A percentile compares a stretch with the other conserved stretches of the same genome.
Conservation (phyloP, 2,113 vertebrate species). For the Tympanuchus pallidicinctus region DNA sequence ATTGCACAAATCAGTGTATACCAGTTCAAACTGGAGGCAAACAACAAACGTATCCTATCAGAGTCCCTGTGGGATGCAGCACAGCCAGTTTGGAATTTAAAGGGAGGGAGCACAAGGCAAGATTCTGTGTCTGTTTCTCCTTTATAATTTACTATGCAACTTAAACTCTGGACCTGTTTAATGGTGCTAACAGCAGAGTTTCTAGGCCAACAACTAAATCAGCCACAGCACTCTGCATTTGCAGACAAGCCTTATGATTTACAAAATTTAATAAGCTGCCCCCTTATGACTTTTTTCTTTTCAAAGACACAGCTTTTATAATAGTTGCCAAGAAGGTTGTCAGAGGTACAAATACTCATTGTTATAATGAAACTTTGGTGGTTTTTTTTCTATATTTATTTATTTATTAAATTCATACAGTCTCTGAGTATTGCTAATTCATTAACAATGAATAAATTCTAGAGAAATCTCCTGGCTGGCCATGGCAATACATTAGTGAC, state of each 20-base stretch:
- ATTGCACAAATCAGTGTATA: neutral
- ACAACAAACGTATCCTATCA: neutral
- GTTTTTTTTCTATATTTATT: neutral
- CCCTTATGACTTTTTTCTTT: neutral
- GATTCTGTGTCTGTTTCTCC: conserved; percentile 36
- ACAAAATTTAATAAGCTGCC: conserved; percentile 73
- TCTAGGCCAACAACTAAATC: conserved; percentile 73
- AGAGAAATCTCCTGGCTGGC: neutral
- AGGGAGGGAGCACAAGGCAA: neutral
- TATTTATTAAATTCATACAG: conserved; percentile 19
- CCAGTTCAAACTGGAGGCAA: neutral
- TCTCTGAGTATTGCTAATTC: conserved; percentile 57
- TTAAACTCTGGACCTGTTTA: conserved; percentile 73
- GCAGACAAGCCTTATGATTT: conserved; percentile 69
- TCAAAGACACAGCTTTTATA: conserved; percentile 49
- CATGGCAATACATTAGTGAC: conserved; percentile 8
- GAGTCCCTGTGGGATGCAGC: neutral
- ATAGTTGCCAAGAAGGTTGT: conserved; percentile 33
- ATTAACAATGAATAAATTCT: conserved; percentile 65
- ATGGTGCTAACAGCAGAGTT: conserved; percentile 68
- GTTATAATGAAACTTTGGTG: conserved; percentile 34
- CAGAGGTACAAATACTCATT: conserved; percentile 42
- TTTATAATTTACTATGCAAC: conserved; percentile 66
- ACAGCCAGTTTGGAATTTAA: neutral
- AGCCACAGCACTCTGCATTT: conserved; percentile 45